A percentile compares a stretch with the other conserved stretches of the same genome.
Evolutionary conservation across 2,888 invertebrate genomes (phyloP).

Genomic region (Sesia apiformis): DNA sequence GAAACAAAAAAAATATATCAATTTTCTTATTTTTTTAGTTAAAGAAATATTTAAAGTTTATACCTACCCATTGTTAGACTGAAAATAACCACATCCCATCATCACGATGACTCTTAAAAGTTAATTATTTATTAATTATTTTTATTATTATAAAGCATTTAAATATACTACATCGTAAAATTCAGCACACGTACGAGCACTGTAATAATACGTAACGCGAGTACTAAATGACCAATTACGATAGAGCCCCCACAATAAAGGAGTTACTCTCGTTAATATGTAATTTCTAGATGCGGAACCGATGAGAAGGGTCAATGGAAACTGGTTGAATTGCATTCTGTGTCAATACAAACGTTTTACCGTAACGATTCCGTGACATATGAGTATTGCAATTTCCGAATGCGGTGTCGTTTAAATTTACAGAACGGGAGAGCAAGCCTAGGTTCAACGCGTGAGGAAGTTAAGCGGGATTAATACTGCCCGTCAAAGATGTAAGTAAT

Average conservation of each 20-base stretch:
- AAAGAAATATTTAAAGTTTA: no score
- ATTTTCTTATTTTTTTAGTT: no score
- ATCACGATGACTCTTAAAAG: no score
- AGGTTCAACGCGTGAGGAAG: neutral
- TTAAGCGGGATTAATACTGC: neutral
- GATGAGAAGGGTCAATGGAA: constrained; percentile 21
- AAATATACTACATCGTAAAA: no score
- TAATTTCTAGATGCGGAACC: neutral
- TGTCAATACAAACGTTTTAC: constrained; percentile 47
- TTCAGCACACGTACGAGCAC: no score
- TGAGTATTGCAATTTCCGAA: constrained; percentile 66
- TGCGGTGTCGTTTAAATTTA: constrained; percentile 38
- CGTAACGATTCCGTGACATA: constrained; percentile 49
- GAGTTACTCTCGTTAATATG: neutral
- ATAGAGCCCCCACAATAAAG: neutral
- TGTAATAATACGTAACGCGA: neutral
- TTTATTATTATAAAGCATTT: no score
- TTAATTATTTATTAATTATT: no score
- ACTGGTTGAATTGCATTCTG: constrained; percentile 33
- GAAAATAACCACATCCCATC: no score
- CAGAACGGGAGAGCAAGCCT: neutral
- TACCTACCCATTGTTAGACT: no score
- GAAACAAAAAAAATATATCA: no score
- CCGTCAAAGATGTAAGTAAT: no score
- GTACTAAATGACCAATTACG: neutral